Evolutionary conservation across 2,888 invertebrate species (phyloP).

Genomic region (Ctena decussata): DNA sequence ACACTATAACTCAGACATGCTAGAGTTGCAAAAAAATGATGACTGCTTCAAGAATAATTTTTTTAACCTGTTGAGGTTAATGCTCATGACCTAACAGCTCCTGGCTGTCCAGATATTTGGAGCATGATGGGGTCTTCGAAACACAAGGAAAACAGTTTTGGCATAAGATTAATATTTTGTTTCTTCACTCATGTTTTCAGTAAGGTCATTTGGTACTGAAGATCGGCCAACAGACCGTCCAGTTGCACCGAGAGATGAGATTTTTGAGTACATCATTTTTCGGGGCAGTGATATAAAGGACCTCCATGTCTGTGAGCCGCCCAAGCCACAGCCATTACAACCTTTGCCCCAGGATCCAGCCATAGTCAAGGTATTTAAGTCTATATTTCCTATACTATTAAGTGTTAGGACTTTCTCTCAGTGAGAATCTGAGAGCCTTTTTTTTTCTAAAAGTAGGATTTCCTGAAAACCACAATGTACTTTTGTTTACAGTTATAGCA

Average conservation of each 20-base stretch:
- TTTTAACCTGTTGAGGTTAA: no score
- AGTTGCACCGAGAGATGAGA: conserved; percentile 98
- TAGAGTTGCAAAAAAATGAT: no score
- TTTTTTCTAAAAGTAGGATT: no score
- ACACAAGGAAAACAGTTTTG: background rate
- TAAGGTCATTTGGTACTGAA: conserved; percentile 99
- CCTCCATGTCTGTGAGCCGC: conserved; percentile 95
- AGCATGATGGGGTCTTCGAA: background rate
- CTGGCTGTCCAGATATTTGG: no score
- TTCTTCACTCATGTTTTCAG: conserved; percentile 89
- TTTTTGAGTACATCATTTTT: conserved; percentile 99
- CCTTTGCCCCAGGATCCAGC: conserved; percentile 95
- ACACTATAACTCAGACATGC: no score
- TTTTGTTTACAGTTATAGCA: no score
- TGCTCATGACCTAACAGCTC: no score
- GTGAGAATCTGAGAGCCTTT: no score
- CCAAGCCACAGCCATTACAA: conserved; percentile 87
- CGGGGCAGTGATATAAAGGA: conserved; percentile 99
- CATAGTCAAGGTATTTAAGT: conserved; percentile 95
- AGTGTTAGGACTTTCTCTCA: no score
- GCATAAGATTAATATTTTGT: background rate
- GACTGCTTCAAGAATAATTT: no score
- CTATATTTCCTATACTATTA: no score
- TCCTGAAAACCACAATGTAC: no score
- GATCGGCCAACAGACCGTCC: conserved; percentile 98